Percentiles rank a stretch among this genome's conserved stretches.
Evolutionary conservation across 2,113 vertebrate species (phyloP).

Genomic region (Otolemur garnettii): DNA sequence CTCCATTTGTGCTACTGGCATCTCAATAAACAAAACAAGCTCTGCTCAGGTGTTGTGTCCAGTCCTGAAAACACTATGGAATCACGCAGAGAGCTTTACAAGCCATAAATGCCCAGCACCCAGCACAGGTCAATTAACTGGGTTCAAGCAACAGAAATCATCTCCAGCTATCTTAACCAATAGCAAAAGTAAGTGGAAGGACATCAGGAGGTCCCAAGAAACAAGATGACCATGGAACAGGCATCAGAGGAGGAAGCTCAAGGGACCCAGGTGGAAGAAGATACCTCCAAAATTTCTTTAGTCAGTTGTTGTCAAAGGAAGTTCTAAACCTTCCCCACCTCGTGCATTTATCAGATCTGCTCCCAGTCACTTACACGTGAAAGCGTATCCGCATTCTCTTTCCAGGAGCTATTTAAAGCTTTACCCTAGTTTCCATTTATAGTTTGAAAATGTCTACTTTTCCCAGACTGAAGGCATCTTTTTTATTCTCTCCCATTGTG

Average conservation of each 20-base stretch:
- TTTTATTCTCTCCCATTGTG: neutral
- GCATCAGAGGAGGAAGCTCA: neutral
- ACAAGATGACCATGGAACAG: rapidly evolving
- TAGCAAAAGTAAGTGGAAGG: neutral
- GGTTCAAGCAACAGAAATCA: neutral
- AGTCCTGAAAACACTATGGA: neutral
- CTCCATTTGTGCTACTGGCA: no score
- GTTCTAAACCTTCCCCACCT: neutral
- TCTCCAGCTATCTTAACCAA: neutral
- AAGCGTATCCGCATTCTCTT: no score
- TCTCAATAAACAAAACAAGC: no score
- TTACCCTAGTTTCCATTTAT: neutral
- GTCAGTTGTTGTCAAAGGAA: neutral
- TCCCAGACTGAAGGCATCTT: neutral
- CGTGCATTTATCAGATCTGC: neutral
- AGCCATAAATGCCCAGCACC: no score
- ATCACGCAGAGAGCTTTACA: neutral
- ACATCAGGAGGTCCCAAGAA: no score
- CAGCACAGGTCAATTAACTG: no score
- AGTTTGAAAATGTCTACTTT: neutral
- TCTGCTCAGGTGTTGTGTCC: no score
- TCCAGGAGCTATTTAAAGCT: neutral
- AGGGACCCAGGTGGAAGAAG: neutral
- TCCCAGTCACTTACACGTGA: neutral
- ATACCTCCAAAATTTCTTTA: neutral